Evolutionary conservation across 2,888 invertebrate species (phyloP).

Genomic region (Pseudococcus viburni): DNA sequence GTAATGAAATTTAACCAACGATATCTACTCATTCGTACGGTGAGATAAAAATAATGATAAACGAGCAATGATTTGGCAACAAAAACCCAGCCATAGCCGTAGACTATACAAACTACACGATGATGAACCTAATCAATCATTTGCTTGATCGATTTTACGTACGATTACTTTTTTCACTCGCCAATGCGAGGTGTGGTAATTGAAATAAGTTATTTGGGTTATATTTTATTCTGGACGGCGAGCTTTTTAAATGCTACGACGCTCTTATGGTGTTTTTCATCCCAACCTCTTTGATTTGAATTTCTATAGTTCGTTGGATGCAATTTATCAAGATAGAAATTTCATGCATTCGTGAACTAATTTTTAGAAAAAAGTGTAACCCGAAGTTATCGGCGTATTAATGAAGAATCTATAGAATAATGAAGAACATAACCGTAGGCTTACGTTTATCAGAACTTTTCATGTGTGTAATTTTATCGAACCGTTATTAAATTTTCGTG

Average conservation of each 20-base stretch:
- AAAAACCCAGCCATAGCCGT: neutral
- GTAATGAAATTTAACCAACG: conserved; percentile 26
- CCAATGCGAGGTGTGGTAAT: conserved; percentile 19
- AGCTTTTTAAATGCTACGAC: neutral
- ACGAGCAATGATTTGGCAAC: conserved; percentile 29
- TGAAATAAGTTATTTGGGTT: conserved; percentile 19
- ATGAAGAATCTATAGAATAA: neutral
- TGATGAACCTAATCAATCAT: conserved; percentile 31
- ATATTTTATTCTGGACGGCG: neutral
- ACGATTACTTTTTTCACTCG: conserved; percentile 8
- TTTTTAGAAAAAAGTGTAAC: neutral
- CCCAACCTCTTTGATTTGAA: neutral
- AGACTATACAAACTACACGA: neutral
- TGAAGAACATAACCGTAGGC: conserved; percentile 21
- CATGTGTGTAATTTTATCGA: conserved; percentile 3
- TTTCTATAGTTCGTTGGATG: neutral
- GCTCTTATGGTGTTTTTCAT: neutral
- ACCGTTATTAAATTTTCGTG: conserved; percentile 41
- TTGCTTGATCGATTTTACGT: conserved; percentile 39
- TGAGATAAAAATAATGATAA: conserved; percentile 36
- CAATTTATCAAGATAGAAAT: conserved; percentile 18
- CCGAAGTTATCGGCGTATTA: neutral
- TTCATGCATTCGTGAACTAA: neutral
- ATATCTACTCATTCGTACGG: neutral
- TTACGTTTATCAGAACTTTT: conserved; percentile 23